These are phyloP conservation scores for Brachionus rotundiformis DNA, from an alignment of 1,140 invertebrate genomes.

Conservation along the genomic window DNA sequence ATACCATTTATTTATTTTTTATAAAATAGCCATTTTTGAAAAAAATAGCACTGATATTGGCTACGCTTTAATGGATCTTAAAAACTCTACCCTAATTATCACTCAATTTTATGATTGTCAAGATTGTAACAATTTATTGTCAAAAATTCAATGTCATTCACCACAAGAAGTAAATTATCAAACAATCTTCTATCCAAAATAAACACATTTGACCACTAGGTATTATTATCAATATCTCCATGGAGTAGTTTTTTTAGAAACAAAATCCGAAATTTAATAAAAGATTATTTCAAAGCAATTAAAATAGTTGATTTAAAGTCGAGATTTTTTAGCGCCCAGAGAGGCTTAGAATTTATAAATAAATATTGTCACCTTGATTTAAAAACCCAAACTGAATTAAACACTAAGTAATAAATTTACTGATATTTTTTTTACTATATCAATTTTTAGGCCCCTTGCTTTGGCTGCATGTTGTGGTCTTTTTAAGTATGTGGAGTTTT, in stretches of 20 bases:
- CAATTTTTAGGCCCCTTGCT: background rate
- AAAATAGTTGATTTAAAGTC: constrained; percentile 22
- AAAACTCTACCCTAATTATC: background rate
- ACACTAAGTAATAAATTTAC: background rate
- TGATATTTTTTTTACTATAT: background rate
- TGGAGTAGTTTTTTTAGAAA: background rate
- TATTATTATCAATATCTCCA: background rate
- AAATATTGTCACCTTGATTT: constrained; percentile 8
- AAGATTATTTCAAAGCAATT: background rate
- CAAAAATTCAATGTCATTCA: background rate
- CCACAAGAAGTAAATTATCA: background rate
- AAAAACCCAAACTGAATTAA: background rate
- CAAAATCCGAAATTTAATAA: background rate
- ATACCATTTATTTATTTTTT: background rate
- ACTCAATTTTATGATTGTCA: constrained; percentile 13
- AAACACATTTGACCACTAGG: background rate
- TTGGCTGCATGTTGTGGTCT: background rate
- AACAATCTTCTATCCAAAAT: background rate
- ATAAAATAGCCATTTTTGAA: background rate
- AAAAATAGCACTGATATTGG: constrained; percentile 14
- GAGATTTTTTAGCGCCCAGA: constrained; percentile 15
- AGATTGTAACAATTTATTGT: background rate
- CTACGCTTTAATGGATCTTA: background rate
- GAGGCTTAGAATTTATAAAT: constrained; percentile 1
- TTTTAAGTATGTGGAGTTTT: constrained; percentile 16